These are phyloP conservation scores for Gallinago paraguaiae DNA, from an alignment of 2,113 vertebrate species.

Conservation along the genomic window DNA sequence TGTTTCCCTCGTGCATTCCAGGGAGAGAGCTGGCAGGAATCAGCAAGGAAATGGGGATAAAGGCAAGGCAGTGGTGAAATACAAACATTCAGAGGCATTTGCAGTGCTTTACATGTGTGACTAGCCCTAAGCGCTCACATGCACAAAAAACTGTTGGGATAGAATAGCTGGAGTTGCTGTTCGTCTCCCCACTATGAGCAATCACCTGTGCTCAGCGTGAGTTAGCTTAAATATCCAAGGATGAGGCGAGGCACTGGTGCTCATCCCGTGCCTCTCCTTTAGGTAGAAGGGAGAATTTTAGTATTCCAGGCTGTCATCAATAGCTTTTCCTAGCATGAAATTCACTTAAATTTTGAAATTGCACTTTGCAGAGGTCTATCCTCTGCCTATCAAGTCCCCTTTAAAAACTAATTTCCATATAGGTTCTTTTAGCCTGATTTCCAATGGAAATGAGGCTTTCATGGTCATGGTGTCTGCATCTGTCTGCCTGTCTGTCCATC, in stretches of 20 bases:
- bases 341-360: slow-evolving; percentile 28
- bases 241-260: neutral
- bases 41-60: neutral
- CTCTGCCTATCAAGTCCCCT: neutral
- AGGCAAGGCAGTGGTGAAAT: neutral
- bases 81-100: neutral
- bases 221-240: neutral
- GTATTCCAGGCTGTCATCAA: neutral
- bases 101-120: neutral
- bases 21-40: neutral
- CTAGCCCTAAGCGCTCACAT: neutral
- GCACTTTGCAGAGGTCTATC: slow-evolving; percentile 1
- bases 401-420: slow-evolving; percentile 12
- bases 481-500: slow-evolving; percentile 15
- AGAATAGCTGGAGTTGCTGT: neutral
- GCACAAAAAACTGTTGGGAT: neutral
- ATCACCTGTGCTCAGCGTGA: neutral
- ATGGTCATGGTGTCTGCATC: neutral
- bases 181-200: neutral
- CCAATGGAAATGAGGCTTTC: neutral
- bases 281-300: neutral
- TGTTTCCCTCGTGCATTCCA: neutral
- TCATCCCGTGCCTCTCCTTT: neutral
- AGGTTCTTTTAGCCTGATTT: slow-evolving; percentile 9
- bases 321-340: slow-evolving; percentile 32